Evolutionary conservation across 2,113 vertebrate species (phyloP).

Genomic region (Illadopsis cleaveri): DNA sequence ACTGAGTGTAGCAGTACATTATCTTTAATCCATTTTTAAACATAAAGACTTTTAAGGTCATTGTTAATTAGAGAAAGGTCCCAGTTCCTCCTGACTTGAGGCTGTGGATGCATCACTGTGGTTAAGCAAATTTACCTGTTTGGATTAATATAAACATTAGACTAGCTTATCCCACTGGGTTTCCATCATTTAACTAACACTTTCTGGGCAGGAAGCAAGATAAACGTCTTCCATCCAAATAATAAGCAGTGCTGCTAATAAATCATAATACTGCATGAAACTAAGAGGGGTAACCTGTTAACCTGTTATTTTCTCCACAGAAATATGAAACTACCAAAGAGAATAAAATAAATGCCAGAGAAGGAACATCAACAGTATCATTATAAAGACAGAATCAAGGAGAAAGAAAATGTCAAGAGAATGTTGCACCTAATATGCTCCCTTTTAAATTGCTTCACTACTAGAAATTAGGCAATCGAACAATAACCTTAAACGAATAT

Average conservation of each 20-base stretch:
- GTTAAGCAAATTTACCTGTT: constrained; percentile 31
- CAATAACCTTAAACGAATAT: neutral
- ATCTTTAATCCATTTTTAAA: constrained; percentile 20
- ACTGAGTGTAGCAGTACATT: neutral
- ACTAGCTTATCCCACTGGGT: neutral
- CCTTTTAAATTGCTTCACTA: neutral
- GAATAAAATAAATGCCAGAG: neutral
- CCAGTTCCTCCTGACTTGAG: neutral
- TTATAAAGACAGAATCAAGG: neutral
- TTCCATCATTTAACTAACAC: neutral
- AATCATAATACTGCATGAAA: neutral
- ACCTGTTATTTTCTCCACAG: neutral
- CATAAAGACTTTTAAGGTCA: neutral
- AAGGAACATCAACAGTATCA: neutral
- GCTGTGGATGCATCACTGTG: neutral
- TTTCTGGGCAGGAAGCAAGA: neutral
- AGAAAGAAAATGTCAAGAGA: constrained; percentile 23
- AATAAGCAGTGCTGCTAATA: neutral
- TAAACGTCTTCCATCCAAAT: neutral
- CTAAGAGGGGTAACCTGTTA: neutral
- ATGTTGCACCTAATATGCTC: neutral
- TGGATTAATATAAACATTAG: constrained; percentile 25
- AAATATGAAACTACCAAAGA: neutral
- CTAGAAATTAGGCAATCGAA: neutral
- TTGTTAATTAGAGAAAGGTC: constrained; percentile 21